Evolutionary conservation across 1,140 invertebrate species (phyloP), one percentile per base, ranked within the genome.

Genomic region (Halictus rubicundus): DNA sequence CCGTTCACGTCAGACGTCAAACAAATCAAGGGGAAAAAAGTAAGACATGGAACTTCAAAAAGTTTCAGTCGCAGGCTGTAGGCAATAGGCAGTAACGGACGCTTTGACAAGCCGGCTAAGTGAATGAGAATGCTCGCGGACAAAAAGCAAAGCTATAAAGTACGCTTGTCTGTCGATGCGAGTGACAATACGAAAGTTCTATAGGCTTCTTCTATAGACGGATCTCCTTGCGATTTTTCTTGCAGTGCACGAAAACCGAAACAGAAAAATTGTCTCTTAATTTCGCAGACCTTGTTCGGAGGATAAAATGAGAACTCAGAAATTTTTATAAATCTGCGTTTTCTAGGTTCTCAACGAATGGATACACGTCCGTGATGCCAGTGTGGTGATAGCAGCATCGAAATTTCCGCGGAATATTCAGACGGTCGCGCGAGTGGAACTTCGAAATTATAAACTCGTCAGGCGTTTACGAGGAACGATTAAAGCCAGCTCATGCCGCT

Each of bases 371-470:
- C 59, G 54, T 68, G 49, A 70, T 60, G 78, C n/a, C 32, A 16
- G 32, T 42, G 68, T 42, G 68, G 39, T 52, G 61, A 76, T 82
- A 57, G 70, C 25, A 32, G 59, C 80, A 46, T 82, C 63, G 68
- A 87, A 87, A 87, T 84, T 87, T 84, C 70, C 75, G 63, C 79
- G 63, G 73, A 84, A 81, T 87, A 84, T 82, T 83, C 82, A 78
- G 61, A 72, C 71, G 68, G 75, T 79, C 70, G 80, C 16, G 61
- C 61, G 60, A 68, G 78, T 73, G 79, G 71, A 86, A 86, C 85
- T 86, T 88, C 54, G 84, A 87, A 88, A 88, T 87, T 88, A 88
- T 88, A 88, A 89, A 89, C 84, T 88, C 88, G 86, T 88, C 86
- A 88, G 79, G 82, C 86, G 86, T 88, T 89, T 88, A 87, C 86